phyloP scores from a whole-genome alignment of 2,888 invertebrate genomes.

The Torymus auratus region DNA sequence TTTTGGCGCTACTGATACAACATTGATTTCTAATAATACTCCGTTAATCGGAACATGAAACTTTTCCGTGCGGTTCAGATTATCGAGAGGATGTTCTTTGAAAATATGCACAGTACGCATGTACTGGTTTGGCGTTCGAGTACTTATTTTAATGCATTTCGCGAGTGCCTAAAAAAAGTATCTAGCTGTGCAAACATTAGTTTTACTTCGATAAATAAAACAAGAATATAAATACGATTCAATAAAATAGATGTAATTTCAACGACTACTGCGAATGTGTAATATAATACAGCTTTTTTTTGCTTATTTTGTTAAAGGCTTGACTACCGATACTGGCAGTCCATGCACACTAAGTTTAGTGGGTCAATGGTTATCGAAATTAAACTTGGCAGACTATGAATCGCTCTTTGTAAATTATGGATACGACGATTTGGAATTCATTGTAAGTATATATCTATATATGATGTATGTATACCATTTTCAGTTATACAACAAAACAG shows the following conservation, averaged over 20 bases:
- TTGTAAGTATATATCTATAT: constrained; percentile 83
- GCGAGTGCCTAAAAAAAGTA: too few relatives aligned
- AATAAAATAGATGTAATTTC: too few relatives aligned
- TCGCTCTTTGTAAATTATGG: constrained; percentile 90
- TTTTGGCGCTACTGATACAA: constrained; percentile 29
- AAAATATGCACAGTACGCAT: background rate
- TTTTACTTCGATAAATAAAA: background rate
- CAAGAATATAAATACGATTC: too few relatives aligned
- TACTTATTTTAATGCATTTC: too few relatives aligned
- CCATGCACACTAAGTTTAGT: constrained; percentile 81
- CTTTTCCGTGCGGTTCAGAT: background rate
- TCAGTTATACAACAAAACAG: too few relatives aligned
- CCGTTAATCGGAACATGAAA: constrained; percentile 32
- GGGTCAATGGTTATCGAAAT: constrained; percentile 87
- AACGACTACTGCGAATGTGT: too few relatives aligned
- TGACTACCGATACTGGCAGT: constrained; percentile 79
- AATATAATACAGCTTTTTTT: too few relatives aligned
- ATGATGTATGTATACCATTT: too few relatives aligned
- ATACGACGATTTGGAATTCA: constrained; percentile 93
- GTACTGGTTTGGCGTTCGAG: too few relatives aligned
- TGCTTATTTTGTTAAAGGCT: constrained; percentile 72
- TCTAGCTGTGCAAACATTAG: constrained; percentile 1
- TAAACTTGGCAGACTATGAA: constrained; percentile 90
- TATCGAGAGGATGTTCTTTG: constrained; percentile 32
- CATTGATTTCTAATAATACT: constrained; percentile 40